Conservation (phyloP, 2,888 invertebrate species). For the Plusia festucae region DNA sequence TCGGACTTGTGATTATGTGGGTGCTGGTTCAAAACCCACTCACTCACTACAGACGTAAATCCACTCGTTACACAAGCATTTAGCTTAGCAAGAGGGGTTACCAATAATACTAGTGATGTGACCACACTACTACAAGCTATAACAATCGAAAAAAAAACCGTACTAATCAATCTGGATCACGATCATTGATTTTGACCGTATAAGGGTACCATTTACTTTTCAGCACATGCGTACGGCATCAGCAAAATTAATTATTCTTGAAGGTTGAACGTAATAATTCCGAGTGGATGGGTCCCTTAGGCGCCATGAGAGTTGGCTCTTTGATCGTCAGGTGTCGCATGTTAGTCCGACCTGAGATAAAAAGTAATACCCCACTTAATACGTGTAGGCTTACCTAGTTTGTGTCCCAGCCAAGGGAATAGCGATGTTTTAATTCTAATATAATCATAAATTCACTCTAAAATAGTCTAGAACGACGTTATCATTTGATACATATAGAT, state of each 20-base stretch:
- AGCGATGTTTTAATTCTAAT: not conserved
- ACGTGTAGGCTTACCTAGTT: constrained; percentile 10
- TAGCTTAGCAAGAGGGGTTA: too few species aligned
- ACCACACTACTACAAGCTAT: too few species aligned
- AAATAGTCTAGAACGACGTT: too few species aligned
- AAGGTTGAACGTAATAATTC: constrained; percentile 54
- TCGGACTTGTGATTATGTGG: too few species aligned
- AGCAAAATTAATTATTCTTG: constrained; percentile 57
- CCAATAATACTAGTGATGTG: too few species aligned
- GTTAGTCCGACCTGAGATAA: constrained; percentile 22
- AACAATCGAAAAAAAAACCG: too few species aligned
- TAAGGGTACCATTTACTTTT: not conserved
- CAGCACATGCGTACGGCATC: constrained; percentile 22
- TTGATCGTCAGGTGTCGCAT: constrained; percentile 51
- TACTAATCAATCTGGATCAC: too few species aligned
- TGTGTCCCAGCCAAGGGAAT: not conserved
- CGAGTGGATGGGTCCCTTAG: constrained; percentile 50
- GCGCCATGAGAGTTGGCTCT: constrained; percentile 39
- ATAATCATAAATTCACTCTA: too few species aligned
- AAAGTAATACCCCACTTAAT: constrained; percentile 29
- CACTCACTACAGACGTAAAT: too few species aligned
- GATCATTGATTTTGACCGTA: too few species aligned
- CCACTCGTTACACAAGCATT: too few species aligned
- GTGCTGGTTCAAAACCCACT: too few species aligned
- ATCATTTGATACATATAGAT: not conserved